A percentile compares a stretch with the other conserved stretches of the same genome.
These are phyloP conservation scores for Melitaea athalia DNA, from an alignment of 2,888 invertebrate genomes.

Conservation along the genomic window DNA sequence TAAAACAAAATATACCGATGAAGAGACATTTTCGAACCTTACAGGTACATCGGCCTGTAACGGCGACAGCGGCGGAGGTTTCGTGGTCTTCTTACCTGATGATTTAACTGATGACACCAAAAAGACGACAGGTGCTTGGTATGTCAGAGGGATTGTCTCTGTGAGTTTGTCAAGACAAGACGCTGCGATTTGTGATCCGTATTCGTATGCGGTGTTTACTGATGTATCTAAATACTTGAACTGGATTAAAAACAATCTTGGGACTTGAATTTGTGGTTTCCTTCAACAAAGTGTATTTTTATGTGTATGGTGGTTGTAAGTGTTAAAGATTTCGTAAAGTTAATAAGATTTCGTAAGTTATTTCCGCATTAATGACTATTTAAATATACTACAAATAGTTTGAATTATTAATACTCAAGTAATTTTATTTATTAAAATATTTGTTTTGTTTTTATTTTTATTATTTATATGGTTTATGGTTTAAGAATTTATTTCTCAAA, in stretches of 20 bases:
- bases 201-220: constrained; percentile 68
- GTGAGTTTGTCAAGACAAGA: constrained; percentile 46
- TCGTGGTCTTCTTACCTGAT: constrained; percentile 59
- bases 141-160: constrained; percentile 56
- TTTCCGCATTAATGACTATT: too few relatives aligned
- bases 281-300: too few relatives aligned
- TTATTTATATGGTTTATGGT: too few relatives aligned
- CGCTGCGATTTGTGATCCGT: constrained; percentile 63
- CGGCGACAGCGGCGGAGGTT: constrained; percentile 77
- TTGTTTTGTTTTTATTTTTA: too few relatives aligned
- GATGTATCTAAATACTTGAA: constrained; percentile 56
- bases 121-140: constrained; percentile 48
- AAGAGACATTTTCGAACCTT: constrained; percentile 20
- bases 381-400: too few relatives aligned
- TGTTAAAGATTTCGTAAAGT: too few relatives aligned
- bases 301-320: too few relatives aligned
- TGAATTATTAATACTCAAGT: too few relatives aligned
- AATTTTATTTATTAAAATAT: too few relatives aligned
- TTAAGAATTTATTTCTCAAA: too few relatives aligned
- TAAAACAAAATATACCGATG: too few relatives aligned
- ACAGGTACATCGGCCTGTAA: constrained; percentile 72
- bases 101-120: constrained; percentile 29
- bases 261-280: neutral
- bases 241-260: constrained; percentile 47
- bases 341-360: too few relatives aligned